Percentiles rank a stretch among this genome's conserved stretches.
phyloP scores from a whole-genome alignment of 2,113 vertebrate species.

The Dolichotis patagonum region DNA sequence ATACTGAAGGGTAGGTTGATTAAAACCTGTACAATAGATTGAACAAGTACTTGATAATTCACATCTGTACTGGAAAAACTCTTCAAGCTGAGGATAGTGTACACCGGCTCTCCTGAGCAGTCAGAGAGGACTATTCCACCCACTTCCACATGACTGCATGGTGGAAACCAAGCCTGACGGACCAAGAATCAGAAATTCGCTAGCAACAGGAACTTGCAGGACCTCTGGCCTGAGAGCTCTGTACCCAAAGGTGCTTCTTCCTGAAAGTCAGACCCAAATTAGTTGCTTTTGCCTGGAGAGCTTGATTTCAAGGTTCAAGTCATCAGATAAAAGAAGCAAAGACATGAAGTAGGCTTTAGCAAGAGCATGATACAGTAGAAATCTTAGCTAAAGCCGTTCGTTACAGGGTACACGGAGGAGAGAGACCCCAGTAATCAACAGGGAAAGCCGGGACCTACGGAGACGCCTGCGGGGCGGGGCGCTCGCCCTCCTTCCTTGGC shows the following conservation, averaged over 20 bases:
- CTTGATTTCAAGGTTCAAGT: not conserved
- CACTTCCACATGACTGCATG: too few relatives aligned
- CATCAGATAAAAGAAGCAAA: not conserved
- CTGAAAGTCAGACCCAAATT: not conserved
- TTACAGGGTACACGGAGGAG: not conserved
- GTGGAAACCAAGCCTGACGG: not conserved
- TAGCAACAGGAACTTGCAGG: not conserved
- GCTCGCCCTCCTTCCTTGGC: too few relatives aligned
- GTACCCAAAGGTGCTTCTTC: not conserved
- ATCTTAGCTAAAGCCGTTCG: not conserved
- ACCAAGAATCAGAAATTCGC: not conserved
- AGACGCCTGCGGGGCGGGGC: fast-evolving
- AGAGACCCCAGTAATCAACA: not conserved
- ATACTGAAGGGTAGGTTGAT: not conserved
- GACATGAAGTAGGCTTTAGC: not conserved
- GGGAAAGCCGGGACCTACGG: not conserved
- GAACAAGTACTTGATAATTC: not conserved
- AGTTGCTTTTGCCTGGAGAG: not conserved
- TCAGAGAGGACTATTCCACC: not conserved
- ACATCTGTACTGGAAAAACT: not conserved
- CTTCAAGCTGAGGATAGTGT: not conserved
- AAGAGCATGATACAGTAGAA: not conserved
- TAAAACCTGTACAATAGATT: not conserved
- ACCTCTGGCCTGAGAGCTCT: not conserved
- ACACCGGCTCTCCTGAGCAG: not conserved